phyloP scores from a whole-genome alignment of 1,140 invertebrate species.

The Cephus cinctus region DNA sequence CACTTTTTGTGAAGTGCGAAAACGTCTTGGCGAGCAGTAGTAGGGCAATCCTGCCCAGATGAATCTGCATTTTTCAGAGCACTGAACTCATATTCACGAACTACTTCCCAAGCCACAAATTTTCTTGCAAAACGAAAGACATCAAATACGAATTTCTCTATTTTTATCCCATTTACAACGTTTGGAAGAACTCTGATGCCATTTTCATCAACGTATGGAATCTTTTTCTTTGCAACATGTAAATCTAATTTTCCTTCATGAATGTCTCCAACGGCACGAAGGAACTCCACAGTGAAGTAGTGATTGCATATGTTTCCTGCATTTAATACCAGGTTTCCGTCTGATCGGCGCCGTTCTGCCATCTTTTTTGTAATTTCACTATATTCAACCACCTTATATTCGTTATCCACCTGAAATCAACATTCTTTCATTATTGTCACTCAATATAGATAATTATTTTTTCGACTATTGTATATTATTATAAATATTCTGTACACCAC shows the following conservation, averaged over 20 bases:
- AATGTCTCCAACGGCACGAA: slow-evolving; percentile 65
- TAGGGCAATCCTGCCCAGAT: slow-evolving; percentile 86
- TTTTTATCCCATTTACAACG: slow-evolving; percentile 93
- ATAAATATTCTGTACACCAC: neutral
- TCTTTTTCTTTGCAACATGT: slow-evolving; percentile 98
- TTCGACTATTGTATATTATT: neutral
- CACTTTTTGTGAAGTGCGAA: slow-evolving; percentile 81
- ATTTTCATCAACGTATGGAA: slow-evolving; percentile 78
- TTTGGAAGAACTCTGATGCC: slow-evolving; percentile 74
- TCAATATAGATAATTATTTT: neutral
- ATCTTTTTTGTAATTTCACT: slow-evolving; percentile 91
- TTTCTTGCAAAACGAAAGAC: slow-evolving; percentile 91
- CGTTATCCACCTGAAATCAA: slow-evolving; percentile 69
- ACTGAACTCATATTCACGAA: slow-evolving; percentile 92
- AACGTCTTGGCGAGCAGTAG: slow-evolving; percentile 79
- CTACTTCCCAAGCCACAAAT: slow-evolving; percentile 92
- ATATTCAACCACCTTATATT: slow-evolving; percentile 95
- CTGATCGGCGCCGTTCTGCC: slow-evolving; percentile 73
- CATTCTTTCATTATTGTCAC: no score
- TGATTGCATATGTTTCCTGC: slow-evolving; percentile 99
- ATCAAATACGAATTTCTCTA: slow-evolving; percentile 99
- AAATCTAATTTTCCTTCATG: slow-evolving; percentile 76
- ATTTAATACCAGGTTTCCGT: slow-evolving; percentile 85
- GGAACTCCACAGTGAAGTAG: slow-evolving; percentile 88
- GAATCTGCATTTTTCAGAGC: slow-evolving; percentile 93